Evolutionary conservation across 2,113 vertebrate genomes (phyloP), one percentile per base, ranked within the genome.

Genomic region (Budorcas taxicolor): DNA sequence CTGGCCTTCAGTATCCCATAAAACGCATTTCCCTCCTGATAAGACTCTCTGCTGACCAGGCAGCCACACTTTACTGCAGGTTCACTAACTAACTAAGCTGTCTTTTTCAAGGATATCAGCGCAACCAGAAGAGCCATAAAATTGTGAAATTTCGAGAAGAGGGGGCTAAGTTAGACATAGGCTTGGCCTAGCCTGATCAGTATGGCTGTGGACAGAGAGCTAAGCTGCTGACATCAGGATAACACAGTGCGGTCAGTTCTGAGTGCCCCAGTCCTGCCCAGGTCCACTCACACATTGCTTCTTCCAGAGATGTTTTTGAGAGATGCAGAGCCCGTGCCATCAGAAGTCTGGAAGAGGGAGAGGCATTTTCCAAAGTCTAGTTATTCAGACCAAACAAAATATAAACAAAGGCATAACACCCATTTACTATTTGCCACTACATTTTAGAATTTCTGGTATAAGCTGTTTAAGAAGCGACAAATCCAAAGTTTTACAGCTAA

Each of bases 71-170:
- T 98, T 86, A 97, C 97, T 97, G 92, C 93, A 96, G 93, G 97
- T 64, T 98, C 87, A 89, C 91, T 83, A 52, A 97, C 98, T 90
- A 98, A 98, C 97, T 96, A 93, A 97, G 98, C 84, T 96, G 74
- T 87, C 90, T 90, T 97, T 60, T 98, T 97, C 98, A 98, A 98
- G 97, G 98, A 52, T 97, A 98, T 97, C 97, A 97, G 78, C 67
- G 94, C 85, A 97, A 67, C 64, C 95, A 31, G 87, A 91, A 95
- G 31, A 57, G 97, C 19, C 95, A 98, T 98, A 98, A 98, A 85
- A 95, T n/a, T 96, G 92, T 87, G 95, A 98, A 98, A 97, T n/a
- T 92, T 15, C 4, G 23, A 96, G 90, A 97, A 78, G 97, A 81
- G 76, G 97, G 98, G 96, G 60, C 57, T 95, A 97, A 94, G 96